These are phyloP conservation scores for Lophotis ruficrista DNA, from an alignment of 2,113 vertebrate species.

Conservation along the genomic window DNA sequence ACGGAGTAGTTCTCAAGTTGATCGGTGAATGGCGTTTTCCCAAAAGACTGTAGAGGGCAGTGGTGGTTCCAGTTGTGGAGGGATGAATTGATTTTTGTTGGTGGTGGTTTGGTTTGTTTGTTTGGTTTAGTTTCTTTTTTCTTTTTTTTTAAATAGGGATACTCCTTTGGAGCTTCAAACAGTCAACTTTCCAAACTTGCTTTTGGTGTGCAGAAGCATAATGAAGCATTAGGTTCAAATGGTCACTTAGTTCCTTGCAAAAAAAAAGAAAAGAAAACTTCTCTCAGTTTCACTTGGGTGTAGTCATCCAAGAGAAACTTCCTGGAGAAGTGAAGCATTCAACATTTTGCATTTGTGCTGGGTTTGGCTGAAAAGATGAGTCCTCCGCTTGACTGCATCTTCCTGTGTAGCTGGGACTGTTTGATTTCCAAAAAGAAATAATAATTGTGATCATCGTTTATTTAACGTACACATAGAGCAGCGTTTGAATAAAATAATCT, in stretches of 20 bases:
- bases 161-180: background rate
- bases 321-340: constrained; percentile 37
- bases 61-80: background rate
- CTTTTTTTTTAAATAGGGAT: background rate
- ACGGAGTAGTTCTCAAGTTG: background rate
- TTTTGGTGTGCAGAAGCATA: background rate
- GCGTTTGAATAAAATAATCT: background rate
- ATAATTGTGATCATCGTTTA: background rate
- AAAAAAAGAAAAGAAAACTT: background rate
- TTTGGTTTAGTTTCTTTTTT: background rate
- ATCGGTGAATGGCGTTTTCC: background rate
- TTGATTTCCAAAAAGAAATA: background rate
- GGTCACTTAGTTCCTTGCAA: constrained; percentile 38
- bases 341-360: background rate
- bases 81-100: background rate
- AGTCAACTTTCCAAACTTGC: background rate
- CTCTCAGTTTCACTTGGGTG: background rate
- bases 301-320: constrained; percentile 60
- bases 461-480: background rate
- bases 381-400: background rate
- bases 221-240: constrained; percentile 32
- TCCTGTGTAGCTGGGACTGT: background rate
- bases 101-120: background rate
- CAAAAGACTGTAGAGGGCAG: constrained; percentile 65
- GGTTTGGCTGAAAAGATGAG: background rate